Evolutionary conservation across 1,140 invertebrate species (phyloP).

Genomic region (Camponotus pennsylvanicus): DNA sequence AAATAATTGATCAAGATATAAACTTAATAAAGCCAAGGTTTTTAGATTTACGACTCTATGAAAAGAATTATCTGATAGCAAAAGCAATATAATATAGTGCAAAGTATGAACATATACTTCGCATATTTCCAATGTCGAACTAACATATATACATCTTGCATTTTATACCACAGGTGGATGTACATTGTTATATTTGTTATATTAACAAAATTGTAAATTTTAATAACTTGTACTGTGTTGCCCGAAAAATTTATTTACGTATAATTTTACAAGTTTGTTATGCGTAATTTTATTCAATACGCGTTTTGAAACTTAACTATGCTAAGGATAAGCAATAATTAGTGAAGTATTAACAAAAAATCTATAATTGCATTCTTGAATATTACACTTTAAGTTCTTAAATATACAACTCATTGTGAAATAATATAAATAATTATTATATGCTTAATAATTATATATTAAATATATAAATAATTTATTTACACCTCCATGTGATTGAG

Average conservation of each 20-base stretch:
- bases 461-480: conserved; percentile 57
- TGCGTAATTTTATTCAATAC: conserved; percentile 36
- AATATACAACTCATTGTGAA: conserved; percentile 33
- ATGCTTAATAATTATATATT: conserved; percentile 57
- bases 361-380: conserved; percentile 21
- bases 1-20: conserved; percentile 44
- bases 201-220: conserved; percentile 22
- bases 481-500: conserved; percentile 27
- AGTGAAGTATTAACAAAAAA: conserved; percentile 33
- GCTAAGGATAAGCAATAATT: conserved; percentile 48
- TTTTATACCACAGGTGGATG: conserved; percentile 12
- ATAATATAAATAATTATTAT: conserved; percentile 65
- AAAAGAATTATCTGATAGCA: conserved; percentile 12
- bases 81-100: conserved; percentile 20
- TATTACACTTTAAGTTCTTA: conserved; percentile 30
- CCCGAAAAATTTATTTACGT: background rate
- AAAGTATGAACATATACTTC: conserved; percentile 20
- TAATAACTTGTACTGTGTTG: conserved; percentile 3
- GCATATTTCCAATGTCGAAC: background rate
- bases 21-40: conserved; percentile 20
- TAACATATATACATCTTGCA: conserved; percentile 17
- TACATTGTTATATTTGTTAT: conserved; percentile 25
- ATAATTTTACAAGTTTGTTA: conserved; percentile 38
- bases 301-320: conserved; percentile 30
- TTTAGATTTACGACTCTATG: conserved; percentile 16